Conservation (phyloP, 2,888 invertebrate species). For the Himalopsyche tibetana region DNA sequence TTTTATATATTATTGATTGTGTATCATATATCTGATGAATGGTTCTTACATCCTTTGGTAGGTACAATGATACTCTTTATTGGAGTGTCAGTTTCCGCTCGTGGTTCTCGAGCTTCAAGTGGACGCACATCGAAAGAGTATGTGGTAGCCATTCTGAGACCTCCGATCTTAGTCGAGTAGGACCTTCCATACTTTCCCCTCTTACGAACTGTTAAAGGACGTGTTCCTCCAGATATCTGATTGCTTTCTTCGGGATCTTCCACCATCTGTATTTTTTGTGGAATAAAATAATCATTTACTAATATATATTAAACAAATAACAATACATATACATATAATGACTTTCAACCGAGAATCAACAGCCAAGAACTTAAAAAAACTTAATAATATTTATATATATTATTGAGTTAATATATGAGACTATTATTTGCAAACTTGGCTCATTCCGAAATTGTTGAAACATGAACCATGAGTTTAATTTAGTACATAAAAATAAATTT, state of each 20-base stretch:
- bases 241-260: slow-evolving; percentile 67
- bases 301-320: too few relatives aligned
- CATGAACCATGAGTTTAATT: too few relatives aligned
- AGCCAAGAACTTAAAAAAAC: too few relatives aligned
- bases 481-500: too few relatives aligned
- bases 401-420: too few relatives aligned
- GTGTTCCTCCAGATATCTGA: slow-evolving; percentile 57
- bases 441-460: too few relatives aligned
- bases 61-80: slow-evolving; percentile 85
- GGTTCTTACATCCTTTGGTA: slow-evolving; percentile 88
- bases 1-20: too few relatives aligned
- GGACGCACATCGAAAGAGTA: slow-evolving; percentile 87
- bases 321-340: too few relatives aligned
- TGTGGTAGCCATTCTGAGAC: slow-evolving; percentile 88
- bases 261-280: slow-evolving; percentile 67
- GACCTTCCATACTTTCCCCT: slow-evolving; percentile 69
- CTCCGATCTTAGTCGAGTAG: slow-evolving; percentile 80
- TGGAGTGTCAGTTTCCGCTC: slow-evolving; percentile 76
- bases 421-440: too few relatives aligned
- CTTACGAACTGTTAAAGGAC: slow-evolving; percentile 65
- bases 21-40: slow-evolving; percentile 5
- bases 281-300: neutral
- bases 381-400: too few relatives aligned
- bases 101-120: slow-evolving; percentile 71
- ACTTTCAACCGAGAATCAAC: too few relatives aligned